Percentiles rank a stretch among this genome's conserved stretches.
These are phyloP conservation scores for Metallyticus violacea DNA, from an alignment of 2,888 invertebrate species.

Conservation along the genomic window DNA sequence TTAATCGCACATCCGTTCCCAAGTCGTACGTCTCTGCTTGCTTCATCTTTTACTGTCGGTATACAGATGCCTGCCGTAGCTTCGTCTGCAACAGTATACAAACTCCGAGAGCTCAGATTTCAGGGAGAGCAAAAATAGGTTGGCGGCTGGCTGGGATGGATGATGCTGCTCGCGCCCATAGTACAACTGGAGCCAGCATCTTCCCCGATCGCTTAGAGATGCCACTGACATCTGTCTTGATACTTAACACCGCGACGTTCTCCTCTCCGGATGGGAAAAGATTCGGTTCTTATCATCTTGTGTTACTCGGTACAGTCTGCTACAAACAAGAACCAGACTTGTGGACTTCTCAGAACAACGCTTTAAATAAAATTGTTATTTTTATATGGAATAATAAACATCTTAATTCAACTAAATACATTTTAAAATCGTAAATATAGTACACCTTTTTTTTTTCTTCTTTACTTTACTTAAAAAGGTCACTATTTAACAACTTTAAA, in stretches of 20 bases:
- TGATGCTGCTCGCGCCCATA: not conserved
- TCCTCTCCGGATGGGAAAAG: not conserved
- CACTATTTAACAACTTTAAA: too few species aligned
- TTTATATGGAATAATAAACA: too few species aligned
- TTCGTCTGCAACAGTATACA: slow-evolving; percentile 20
- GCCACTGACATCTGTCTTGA: slow-evolving; percentile 7
- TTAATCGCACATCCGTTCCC: not conserved
- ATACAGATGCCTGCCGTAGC: not conserved
- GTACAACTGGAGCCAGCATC: not conserved
- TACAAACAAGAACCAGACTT: not conserved
- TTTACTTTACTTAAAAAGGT: too few species aligned
- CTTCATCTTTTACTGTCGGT: not conserved
- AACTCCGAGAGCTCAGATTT: slow-evolving; percentile 12
- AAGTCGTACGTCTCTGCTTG: not conserved
- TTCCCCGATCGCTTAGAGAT: not conserved
- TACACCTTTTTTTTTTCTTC: too few species aligned
- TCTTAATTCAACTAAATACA: too few species aligned
- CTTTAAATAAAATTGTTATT: too few species aligned
- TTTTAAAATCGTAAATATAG: too few species aligned
- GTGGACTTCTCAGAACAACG: not conserved
- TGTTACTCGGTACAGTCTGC: not conserved
- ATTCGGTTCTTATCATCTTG: not conserved
- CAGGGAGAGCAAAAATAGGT: slow-evolving; percentile 20
- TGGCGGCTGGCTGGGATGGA: not conserved
- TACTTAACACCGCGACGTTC: not conserved